Evolutionary conservation across 2,113 vertebrate species (phyloP).

Genomic region (Zosterops hypoxanthus): DNA sequence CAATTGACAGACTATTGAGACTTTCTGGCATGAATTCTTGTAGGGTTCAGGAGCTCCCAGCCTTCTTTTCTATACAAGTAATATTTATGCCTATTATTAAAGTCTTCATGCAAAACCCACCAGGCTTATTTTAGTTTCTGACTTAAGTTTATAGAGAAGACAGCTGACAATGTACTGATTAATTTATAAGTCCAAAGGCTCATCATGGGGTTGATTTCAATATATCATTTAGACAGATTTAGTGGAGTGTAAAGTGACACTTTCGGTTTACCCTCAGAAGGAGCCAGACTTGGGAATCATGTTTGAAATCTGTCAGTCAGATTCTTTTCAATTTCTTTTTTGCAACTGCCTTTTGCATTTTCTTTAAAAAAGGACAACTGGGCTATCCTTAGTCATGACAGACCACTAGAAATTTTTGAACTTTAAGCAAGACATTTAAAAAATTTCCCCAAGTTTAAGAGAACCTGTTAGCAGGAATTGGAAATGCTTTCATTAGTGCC

Average conservation of each 20-base stretch:
- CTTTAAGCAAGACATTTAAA: neutral
- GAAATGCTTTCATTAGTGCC: neutral
- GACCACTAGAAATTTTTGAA: neutral
- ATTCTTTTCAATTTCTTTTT: neutral
- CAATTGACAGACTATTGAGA: neutral
- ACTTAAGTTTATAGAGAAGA: neutral
- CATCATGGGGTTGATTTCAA: neutral
- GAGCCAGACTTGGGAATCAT: neutral
- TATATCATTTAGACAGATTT: neutral
- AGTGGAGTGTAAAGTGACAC: neutral
- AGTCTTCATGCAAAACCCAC: neutral
- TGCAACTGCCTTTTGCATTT: neutral
- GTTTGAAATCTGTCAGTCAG: neutral
- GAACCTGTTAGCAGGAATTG: neutral
- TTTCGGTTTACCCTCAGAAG: neutral
- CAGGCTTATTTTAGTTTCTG: constrained; percentile 1
- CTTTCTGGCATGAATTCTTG: neutral
- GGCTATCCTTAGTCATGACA: neutral
- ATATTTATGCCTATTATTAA: constrained; percentile 3
- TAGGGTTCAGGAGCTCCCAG: neutral
- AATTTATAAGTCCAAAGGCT: neutral
- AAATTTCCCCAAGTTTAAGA: neutral
- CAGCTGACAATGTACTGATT: neutral
- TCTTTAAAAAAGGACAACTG: neutral
- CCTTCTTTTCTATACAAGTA: neutral